Evolutionary conservation across 2,113 vertebrate species (phyloP), one percentile per base, ranked within the genome.

Genomic region (Polypterus senegalus): DNA sequence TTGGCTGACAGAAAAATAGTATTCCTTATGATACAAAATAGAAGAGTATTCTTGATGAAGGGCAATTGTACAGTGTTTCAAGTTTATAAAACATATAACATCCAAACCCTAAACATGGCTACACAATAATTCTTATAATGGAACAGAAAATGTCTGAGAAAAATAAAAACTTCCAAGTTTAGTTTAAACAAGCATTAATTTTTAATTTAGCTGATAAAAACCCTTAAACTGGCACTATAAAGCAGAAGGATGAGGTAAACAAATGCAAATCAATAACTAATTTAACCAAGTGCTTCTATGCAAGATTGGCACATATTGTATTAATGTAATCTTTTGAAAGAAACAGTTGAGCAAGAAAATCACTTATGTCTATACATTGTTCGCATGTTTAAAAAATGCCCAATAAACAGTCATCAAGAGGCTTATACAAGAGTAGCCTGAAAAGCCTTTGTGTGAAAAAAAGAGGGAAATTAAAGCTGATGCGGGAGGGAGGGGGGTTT

Each of bases 1-100:
- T 96, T 95, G 94, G 88, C 91, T 92, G 85, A 91, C 92, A 94
- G 91, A 91, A 97, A 96, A 97, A 97, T 94, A 92, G 93, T 94
- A 93, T 96, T 97, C 92, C 95, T 98, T 92, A 87, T 88, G 81
- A 83, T 82, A 85, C 83, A 88, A 86, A 88, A 89, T 86, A 85
- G 83, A 88, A 89, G 86, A 86, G 81, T 83, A 84, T 85, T 86
- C 79, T 81, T 74, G 75, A 79, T 89, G 85, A 88, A 88, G 83
- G 87, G 85, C 83, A 86, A 86, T 75, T 51, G 9, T 51, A 51
- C 9, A 51, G 6, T 51, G 9, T 7, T 51, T 7, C 9, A 51
- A 51, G 6, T 51, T 51, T 51, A 7, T 7, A 5, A 48, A 11
- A 60, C 47, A 60, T 48, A 60, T 43, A 10, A 11, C n/a, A 46